Evolutionary conservation across 1,140 invertebrate species (phyloP), one percentile per base, ranked within the genome.

Genomic region (Drosophila sechellia): DNA sequence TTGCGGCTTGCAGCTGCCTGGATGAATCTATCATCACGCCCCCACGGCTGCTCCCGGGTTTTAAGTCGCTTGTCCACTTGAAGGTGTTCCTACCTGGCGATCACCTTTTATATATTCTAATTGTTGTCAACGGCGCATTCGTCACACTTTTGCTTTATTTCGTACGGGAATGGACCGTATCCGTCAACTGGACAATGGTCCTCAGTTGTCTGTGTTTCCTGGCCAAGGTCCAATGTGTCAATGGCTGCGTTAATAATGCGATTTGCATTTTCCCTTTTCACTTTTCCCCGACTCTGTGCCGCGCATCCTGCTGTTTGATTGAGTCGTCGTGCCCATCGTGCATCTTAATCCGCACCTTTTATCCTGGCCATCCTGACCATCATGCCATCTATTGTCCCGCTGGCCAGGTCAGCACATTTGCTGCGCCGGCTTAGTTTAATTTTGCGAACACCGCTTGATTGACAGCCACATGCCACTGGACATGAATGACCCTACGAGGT

Each of bases 231-330:
- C 70, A 73, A 50, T 74, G 70, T 65, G 75, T 59, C 71, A 58
- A 58, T 53, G 58, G 27, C 80, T 68, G 85, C 71, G 70, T 90
- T 81, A 85, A 90, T 90, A 90, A 90, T 90, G 85, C 86, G 85
- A 90, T 90, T 90, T 90, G 86, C 85, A 90, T 90, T 87, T 83
- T 66, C 60, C 56, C 60, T 79, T 71, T 71, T 49, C 40, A 15
- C 42, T 45, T 49, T 54, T 48, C 54, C 15, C 46, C 48, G 76
- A 56, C 65, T 83, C 72, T 81, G 81, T 15, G 20, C 48, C 76
- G 31, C 65, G 76, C 78, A 61, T 66, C 84, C 83, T 89, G 84
- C 83, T 87, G 84, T 65, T 84, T 81, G 84, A 89, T 89, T 89
- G 84, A 89, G 80, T 65, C 70, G 79, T 65, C 61, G 77, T 66